phyloP scores from a whole-genome alignment of 2,888 invertebrate species.

The Polyommatus iphigenia region DNA sequence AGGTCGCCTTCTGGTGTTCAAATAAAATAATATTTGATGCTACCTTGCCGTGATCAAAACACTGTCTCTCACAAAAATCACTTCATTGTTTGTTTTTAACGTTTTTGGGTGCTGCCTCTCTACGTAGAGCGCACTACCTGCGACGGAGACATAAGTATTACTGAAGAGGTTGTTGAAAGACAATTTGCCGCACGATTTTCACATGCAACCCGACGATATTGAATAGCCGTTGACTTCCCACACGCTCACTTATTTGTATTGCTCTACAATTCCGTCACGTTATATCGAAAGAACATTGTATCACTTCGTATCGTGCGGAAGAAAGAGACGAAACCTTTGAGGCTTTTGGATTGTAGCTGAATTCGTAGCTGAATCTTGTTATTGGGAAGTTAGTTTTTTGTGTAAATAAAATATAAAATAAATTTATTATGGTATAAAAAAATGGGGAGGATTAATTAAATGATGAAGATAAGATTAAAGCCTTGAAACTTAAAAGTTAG shows the following conservation, averaged over 20 bases:
- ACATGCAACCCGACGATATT: constrained; percentile 56
- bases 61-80: constrained; percentile 60
- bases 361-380: background rate
- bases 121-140: constrained; percentile 45
- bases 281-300: constrained; percentile 58
- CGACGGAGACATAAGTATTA: constrained; percentile 59
- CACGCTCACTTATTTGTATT: constrained; percentile 31
- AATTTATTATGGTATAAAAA: too few species aligned
- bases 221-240: constrained; percentile 43
- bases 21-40: constrained; percentile 42
- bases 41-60: constrained; percentile 59
- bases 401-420: background rate
- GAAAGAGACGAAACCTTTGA: constrained; percentile 64
- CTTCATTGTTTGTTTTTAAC: constrained; percentile 54
- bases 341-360: constrained; percentile 51
- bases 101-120: constrained; percentile 41
- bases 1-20: constrained; percentile 17
- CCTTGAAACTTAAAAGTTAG: too few species aligned
- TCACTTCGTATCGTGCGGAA: constrained; percentile 53
- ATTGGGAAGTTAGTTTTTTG: background rate
- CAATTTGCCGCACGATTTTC: constrained; percentile 66
- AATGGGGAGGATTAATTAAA: too few species aligned
- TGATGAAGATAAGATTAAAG: too few species aligned
- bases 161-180: constrained; percentile 58
- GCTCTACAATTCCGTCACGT: constrained; percentile 43